These are phyloP conservation scores for Busseola fusca DNA, from an alignment of 2,888 invertebrate species.

Conservation along the genomic window DNA sequence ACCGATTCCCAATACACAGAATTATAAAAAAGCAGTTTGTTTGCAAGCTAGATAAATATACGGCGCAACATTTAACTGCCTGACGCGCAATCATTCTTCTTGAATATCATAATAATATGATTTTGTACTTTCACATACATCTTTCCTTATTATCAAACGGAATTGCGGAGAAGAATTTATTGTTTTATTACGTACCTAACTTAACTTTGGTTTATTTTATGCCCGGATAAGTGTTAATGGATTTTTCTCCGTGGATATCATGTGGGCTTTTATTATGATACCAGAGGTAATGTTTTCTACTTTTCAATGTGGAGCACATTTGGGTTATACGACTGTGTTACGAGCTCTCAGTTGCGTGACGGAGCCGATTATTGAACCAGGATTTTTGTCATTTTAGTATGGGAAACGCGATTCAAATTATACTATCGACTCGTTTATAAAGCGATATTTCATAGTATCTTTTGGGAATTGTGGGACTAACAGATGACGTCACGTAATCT, in stretches of 20 bases:
- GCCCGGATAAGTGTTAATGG: slow-evolving; percentile 80
- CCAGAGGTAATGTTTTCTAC: slow-evolving; percentile 74
- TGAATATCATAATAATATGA: slow-evolving; percentile 71
- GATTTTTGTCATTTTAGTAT: slow-evolving; percentile 46
- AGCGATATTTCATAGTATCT: slow-evolving; percentile 47
- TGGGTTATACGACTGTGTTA: slow-evolving; percentile 77
- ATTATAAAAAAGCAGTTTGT: slow-evolving; percentile 27
- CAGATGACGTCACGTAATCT: slow-evolving; percentile 57
- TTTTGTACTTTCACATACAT: slow-evolving; percentile 63
- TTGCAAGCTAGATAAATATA: slow-evolving; percentile 50
- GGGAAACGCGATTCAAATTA: slow-evolving; percentile 53
- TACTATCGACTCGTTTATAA: slow-evolving; percentile 53
- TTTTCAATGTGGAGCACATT: slow-evolving; percentile 79
- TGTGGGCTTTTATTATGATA: slow-evolving; percentile 82
- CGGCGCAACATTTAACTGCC: slow-evolving; percentile 34
- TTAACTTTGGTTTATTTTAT: slow-evolving; percentile 76
- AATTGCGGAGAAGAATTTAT: slow-evolving; percentile 71
- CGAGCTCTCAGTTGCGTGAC: slow-evolving; percentile 77
- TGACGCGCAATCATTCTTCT: slow-evolving; percentile 64
- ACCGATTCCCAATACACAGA: slow-evolving; percentile 18
- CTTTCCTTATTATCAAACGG: slow-evolving; percentile 67
- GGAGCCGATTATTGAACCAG: slow-evolving; percentile 73
- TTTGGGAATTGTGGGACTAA: slow-evolving; percentile 28
- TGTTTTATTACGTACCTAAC: slow-evolving; percentile 72
- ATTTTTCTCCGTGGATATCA: slow-evolving; percentile 75